Evolutionary conservation across 2,888 invertebrate genomes (phyloP).

Genomic region (Anoplius nigerrimus): DNA sequence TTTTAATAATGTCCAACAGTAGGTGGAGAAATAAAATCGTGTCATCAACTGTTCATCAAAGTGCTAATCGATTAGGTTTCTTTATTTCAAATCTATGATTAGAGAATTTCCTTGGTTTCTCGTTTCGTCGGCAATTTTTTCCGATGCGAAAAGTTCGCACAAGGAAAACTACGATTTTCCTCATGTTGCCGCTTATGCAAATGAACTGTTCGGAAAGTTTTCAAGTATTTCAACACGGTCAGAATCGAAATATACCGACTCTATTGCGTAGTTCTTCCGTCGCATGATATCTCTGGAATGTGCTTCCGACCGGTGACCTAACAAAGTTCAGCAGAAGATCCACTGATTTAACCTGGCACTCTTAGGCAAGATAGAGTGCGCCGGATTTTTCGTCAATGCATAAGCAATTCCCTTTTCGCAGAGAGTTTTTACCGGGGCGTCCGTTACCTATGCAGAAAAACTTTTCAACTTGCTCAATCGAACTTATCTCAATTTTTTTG

Average conservation of each 20-base stretch:
- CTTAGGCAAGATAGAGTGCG: too few relatives aligned
- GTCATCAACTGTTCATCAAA: too few relatives aligned
- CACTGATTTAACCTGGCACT: too few relatives aligned
- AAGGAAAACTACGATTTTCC: constrained; percentile 9
- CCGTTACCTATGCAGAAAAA: too few relatives aligned
- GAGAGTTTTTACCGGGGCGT: too few relatives aligned
- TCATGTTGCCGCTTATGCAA: constrained; percentile 28
- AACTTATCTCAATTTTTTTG: too few relatives aligned
- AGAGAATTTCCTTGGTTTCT: constrained; percentile 6
- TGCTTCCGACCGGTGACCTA: constrained; percentile 3
- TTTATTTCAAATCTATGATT: constrained; percentile 10
- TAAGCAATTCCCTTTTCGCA: too few relatives aligned
- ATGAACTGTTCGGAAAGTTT: constrained; percentile 37
- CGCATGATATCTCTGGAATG: constrained; percentile 4
- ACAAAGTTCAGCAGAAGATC: constrained; percentile 16
- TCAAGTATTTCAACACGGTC: constrained; percentile 22
- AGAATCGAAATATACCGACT: constrained; percentile 33
- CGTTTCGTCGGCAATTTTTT: constrained; percentile 10
- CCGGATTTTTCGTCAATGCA: too few relatives aligned
- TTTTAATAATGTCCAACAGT: too few relatives aligned
- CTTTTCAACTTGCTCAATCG: too few relatives aligned
- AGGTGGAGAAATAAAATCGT: too few relatives aligned
- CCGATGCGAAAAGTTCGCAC: constrained; percentile 2
- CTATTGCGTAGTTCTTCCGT: constrained; percentile 8
- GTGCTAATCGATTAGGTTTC: too few relatives aligned